Evolutionary conservation across 2,113 vertebrate species (phyloP), one percentile per base, ranked within the genome.

Genomic region (Dipodomys spectabilis): DNA sequence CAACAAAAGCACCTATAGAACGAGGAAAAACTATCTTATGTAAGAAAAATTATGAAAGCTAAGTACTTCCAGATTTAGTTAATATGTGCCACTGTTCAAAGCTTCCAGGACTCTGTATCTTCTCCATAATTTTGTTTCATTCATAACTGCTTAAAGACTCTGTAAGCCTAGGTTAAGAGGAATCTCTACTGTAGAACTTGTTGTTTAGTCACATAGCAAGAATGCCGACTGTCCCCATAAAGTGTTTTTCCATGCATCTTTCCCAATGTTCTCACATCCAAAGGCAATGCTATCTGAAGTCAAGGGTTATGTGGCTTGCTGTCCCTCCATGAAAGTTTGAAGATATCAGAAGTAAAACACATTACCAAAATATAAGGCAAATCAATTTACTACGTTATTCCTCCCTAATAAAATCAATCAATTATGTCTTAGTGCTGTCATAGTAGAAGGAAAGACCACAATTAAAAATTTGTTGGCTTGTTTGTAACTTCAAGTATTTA

Each of bases 401-500:
- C 11, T 71, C 23, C 67, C 53, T 74, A 20, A 27, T 49, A 25
- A 6, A 12, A 62, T 91, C n/a, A 71, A 28, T 39, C 5, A 65
- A 65, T 65, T 25, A 65, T 65, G 64, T 60, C 78, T 74, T n/a
- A 49, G 49, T 44, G 39, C 23, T 88, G 27, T 80, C 80, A 88
- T 23, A 25, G 22, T 67, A 78, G 32, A 88, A 83, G 22, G 8
- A 79, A 35, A n/a, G 23, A 53, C 65, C 30, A 92, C 65, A 35
- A 92, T 45, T 32, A 57, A 92, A 35, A 81, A 5, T 62, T 25
- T 79, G 35, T 73, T 20, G 49, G 62, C 7, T 69, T 73, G 30
- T 91, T 60, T 93, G 27, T 74, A 81, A 71, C 11, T 80, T 78
- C 23, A 74, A 78, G 60, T 82, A 25, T 32, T 89, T 82, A 82